These are phyloP conservation scores for Rhea americana DNA, from an alignment of 2,113 vertebrate species.

Conservation along the genomic window DNA sequence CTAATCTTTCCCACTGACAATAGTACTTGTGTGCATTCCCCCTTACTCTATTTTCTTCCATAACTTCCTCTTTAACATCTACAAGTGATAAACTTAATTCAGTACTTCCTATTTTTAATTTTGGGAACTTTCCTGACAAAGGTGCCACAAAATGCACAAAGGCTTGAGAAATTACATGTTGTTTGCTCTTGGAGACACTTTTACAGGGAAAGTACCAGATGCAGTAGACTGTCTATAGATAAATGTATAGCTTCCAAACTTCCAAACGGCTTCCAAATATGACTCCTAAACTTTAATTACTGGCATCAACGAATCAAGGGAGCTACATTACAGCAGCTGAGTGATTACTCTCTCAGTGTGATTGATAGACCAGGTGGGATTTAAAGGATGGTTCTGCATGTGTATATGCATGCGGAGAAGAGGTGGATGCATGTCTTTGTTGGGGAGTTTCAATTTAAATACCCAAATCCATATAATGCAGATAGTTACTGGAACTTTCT, in stretches of 20 bases:
- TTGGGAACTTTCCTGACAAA: not conserved
- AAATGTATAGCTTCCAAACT: not conserved
- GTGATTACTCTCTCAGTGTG: not conserved
- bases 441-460: not conserved
- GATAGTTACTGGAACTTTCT: not conserved
- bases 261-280: not conserved
- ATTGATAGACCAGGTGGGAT: conserved; percentile 2
- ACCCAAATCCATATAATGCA: not conserved
- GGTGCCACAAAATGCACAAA: not conserved
- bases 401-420: not conserved
- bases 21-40: not conserved
- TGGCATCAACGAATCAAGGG: not conserved
- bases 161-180: not conserved
- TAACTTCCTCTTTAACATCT: not conserved
- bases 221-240: not conserved
- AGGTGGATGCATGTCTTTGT: not conserved
- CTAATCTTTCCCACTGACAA: not conserved
- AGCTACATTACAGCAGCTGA: not conserved
- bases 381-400: not conserved
- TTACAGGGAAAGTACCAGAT: not conserved
- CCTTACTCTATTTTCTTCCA: not conserved
- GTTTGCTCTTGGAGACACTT: not conserved
- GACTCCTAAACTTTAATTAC: not conserved
- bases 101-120: not conserved
- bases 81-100: not conserved